Conservation (phyloP, 2,888 invertebrate species). For the Cheilosia grossa region DNA sequence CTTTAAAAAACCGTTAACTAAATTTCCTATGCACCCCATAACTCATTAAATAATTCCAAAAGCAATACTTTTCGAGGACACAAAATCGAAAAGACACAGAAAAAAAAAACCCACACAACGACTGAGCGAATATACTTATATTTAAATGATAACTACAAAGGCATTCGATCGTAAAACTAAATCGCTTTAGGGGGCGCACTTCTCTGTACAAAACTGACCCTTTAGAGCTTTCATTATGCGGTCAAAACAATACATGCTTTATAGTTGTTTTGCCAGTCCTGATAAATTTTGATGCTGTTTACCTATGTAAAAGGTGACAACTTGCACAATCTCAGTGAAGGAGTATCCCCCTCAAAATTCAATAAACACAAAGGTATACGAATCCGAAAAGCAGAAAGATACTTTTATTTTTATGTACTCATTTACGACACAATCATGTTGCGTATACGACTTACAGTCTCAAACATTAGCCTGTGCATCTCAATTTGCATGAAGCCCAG, state of each 20-base stretch:
- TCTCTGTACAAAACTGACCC: slow-evolving; percentile 9
- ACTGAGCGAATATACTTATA: neutral
- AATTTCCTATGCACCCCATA: neutral
- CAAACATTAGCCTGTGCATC: slow-evolving; percentile 56
- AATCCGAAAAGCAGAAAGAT: slow-evolving; percentile 19
- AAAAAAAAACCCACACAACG: neutral
- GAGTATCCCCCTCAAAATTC: slow-evolving; percentile 2
- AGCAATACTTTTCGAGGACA: no score
- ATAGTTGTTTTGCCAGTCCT: slow-evolving; percentile 10
- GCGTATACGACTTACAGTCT: slow-evolving; percentile 36
- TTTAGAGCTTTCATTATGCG: slow-evolving; percentile 27
- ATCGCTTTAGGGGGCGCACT: slow-evolving; percentile 6
- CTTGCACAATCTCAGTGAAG: neutral
- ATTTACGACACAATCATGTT: slow-evolving; percentile 70
- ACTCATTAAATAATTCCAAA: neutral
- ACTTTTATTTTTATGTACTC: slow-evolving; percentile 55
- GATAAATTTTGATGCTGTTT: slow-evolving; percentile 10
- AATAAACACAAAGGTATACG: slow-evolving; percentile 48
- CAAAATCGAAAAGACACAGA: no score
- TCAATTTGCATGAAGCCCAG: slow-evolving; percentile 66
- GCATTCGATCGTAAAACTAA: slow-evolving; percentile 38
- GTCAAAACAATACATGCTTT: slow-evolving; percentile 32
- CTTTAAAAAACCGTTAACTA: neutral
- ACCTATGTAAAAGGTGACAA: slow-evolving; percentile 13
- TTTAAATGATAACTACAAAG: slow-evolving; percentile 23